Conservation (phyloP, 2,113 vertebrate species). For the Ptyas mucosa region DNA sequence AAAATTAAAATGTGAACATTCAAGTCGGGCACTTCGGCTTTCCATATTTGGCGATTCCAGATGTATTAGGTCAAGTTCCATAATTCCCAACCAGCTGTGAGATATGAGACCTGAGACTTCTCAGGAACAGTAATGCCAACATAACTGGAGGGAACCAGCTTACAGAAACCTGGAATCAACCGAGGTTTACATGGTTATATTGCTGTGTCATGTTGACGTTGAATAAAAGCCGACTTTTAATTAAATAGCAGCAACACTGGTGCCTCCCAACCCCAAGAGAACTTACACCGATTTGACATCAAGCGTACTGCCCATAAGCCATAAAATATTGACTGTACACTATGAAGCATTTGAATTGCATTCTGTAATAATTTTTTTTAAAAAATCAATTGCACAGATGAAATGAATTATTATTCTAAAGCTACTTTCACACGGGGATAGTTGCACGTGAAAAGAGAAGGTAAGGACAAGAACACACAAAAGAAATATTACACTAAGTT, state of each 20-base stretch:
- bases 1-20: neutral
- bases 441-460: neutral
- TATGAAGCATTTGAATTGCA: neutral
- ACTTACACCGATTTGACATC: neutral
- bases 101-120: neutral
- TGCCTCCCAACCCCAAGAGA: neutral
- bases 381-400: neutral
- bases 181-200: neutral
- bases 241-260: neutral
- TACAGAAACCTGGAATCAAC: neutral
- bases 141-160: neutral
- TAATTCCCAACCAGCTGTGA: neutral
- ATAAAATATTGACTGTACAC: neutral
- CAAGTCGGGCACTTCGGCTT: neutral
- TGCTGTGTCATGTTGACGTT: neutral
- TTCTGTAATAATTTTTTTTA: neutral
- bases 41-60: neutral
- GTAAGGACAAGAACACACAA: neutral
- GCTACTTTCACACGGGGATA: neutral
- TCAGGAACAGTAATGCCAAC: neutral
- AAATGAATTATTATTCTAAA: neutral
- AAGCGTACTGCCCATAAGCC: neutral
- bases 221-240: neutral
- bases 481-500: rapidly evolving
- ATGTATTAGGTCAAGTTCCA: neutral